Evolutionary conservation across 2,888 invertebrate genomes (phyloP).

Genomic region (Calameuta pallipes): DNA sequence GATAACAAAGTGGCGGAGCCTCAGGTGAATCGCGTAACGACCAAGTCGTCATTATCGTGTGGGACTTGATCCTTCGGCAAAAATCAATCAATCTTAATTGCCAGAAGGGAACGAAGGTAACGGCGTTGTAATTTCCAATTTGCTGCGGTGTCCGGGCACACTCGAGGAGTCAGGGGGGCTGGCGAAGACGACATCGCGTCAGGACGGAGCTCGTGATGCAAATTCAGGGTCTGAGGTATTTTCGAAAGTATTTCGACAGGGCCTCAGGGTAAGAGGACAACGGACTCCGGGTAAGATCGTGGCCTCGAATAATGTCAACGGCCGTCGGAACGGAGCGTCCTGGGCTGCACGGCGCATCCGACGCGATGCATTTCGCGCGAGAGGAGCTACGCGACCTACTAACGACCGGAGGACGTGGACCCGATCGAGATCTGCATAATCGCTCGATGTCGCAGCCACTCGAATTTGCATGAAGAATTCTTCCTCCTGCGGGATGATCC

Average conservation of each 20-base stretch:
- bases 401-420: conserved; percentile 8
- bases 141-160: conserved; percentile 52
- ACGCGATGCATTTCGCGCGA: background rate
- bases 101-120: conserved; percentile 30
- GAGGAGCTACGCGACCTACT: conserved; percentile 18
- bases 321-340: background rate
- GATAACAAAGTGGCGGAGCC: background rate
- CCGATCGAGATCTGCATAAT: conserved; percentile 37
- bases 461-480: conserved; percentile 41
- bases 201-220: conserved; percentile 3
- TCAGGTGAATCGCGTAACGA: background rate
- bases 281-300: background rate
- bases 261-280: background rate
- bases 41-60: background rate
- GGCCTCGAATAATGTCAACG: background rate
- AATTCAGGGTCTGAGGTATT: conserved; percentile 25
- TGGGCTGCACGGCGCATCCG: background rate
- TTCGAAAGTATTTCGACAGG: conserved; percentile 39
- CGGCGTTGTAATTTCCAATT: conserved; percentile 58
- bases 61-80: conserved; percentile 22
- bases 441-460: conserved; percentile 32
- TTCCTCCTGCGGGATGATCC: conserved; percentile 14
- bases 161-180: background rate
- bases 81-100: conserved; percentile 54
- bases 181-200: background rate